Evolutionary conservation across 2,797 vertebrate species (phyloP), one percentile per base, ranked within the genome.

Genomic region (Helarctos malayanus): DNA sequence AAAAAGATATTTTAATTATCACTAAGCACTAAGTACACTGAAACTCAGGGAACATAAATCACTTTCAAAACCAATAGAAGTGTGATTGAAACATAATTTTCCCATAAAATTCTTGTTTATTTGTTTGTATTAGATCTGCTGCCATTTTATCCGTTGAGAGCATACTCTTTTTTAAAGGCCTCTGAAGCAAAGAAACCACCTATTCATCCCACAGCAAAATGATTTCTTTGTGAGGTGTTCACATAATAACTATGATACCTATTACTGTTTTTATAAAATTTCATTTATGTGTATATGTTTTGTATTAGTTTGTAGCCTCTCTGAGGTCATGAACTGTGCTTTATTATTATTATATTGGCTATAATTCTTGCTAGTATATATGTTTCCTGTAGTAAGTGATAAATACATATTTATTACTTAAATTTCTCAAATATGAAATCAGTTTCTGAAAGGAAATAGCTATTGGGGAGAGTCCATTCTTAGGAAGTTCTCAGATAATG

Each of bases 401-500:
- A 13, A 41, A 13, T 79, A 86, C 27, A 23, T 75, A 35, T 59
- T 71, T 82, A 61, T 76, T 29, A 83, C 79, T 52, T 85, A 15
- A 3, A 47, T 79, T 76, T 63, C 21, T 84, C 18, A 95, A 95
- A 49, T 73, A 83, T 29, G 52, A 92, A 95, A 45, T 45, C 9
- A 83, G 4, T n/a, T 82, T 38, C 29, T 38, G 13, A 90, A 87
- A 95, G 5, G 29, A 1, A 41, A 86, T 38, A 92, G 11, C 5
- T 45, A 63, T 45, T 85, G 25, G 18, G 35, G 11, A 84, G 23
- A 90, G 41, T 69, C 6, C 5, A 35, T 38, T n/a, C n/a, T 78
- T 49, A 79, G 11, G 2, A 96, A 94, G 3, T 91, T 96, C 38
- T 80, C 89, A 91, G 23, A 75, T 75, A 82, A 92, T 78, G 10